Conservation (phyloP, 2,888 invertebrate genomes). For the Epicampocera succincta region DNA sequence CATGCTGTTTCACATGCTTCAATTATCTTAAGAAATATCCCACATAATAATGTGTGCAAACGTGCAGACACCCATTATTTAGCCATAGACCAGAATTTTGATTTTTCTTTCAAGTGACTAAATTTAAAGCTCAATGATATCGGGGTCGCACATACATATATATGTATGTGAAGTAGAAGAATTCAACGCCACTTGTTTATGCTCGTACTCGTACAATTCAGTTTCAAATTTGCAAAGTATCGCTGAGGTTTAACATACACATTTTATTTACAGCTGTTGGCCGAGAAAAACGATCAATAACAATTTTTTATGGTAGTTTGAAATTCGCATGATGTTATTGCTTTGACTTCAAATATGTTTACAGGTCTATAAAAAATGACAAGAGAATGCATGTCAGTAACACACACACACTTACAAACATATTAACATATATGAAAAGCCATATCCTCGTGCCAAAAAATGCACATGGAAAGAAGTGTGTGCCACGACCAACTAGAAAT, state of each 20-base stretch:
- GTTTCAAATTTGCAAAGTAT: conserved; percentile 1
- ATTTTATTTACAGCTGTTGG: conserved; percentile 42
- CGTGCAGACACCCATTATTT: too few species aligned
- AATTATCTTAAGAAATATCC: too few species aligned
- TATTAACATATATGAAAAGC: too few species aligned
- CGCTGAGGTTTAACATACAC: not conserved
- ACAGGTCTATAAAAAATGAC: not conserved
- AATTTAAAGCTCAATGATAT: conserved; percentile 14
- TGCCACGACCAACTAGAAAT: conserved; percentile 23
- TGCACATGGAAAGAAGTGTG: conserved; percentile 20
- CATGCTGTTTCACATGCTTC: too few species aligned
- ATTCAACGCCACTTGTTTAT: conserved; percentile 2
- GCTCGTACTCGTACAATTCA: not conserved
- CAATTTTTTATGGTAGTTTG: not conserved
- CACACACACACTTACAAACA: not conserved
- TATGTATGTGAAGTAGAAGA: conserved; percentile 29
- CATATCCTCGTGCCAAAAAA: conserved; percentile 60
- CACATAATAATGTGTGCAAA: too few species aligned
- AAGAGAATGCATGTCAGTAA: not conserved
- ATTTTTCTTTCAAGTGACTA: conserved; percentile 2
- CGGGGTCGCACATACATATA: conserved; percentile 42
- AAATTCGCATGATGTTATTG: not conserved
- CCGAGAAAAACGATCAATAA: conserved; percentile 50
- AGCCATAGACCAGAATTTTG: too few species aligned
- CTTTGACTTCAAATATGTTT: conserved; percentile 6